Evolutionary conservation across 2,113 vertebrate species (phyloP).

Genomic region (Tragelaphus scriptus): DNA sequence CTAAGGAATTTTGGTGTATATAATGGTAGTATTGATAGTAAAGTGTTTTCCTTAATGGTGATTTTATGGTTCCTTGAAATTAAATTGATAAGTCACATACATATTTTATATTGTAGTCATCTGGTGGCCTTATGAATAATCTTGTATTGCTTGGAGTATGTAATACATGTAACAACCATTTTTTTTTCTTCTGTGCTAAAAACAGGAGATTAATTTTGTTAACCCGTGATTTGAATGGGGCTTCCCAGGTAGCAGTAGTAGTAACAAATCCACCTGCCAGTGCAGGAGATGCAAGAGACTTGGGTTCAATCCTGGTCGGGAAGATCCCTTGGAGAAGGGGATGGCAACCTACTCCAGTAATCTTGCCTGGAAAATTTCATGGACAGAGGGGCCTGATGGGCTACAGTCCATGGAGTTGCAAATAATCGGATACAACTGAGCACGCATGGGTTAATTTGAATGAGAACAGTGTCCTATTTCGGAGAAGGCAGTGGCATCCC

Average conservation of each 20-base stretch:
- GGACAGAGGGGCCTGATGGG: too few species aligned
- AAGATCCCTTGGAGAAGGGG: neutral
- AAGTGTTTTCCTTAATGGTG: neutral
- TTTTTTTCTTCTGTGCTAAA: neutral
- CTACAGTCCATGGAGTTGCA: too few species aligned
- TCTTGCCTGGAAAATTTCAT: too few species aligned
- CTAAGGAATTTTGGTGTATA: neutral
- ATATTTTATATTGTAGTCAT: neutral
- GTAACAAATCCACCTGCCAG: neutral
- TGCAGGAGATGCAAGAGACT: neutral
- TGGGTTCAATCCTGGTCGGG: neutral
- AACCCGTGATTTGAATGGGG: neutral
- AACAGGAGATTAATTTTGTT: slow-evolving; percentile 1
- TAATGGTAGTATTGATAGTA: neutral
- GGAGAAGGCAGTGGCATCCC: too few species aligned
- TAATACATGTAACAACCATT: neutral
- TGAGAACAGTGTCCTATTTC: too few species aligned
- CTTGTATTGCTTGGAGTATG: neutral
- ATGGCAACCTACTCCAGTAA: neutral
- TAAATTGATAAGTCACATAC: neutral
- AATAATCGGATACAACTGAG: too few species aligned
- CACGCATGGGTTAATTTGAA: too few species aligned
- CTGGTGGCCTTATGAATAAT: neutral
- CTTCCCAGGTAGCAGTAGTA: neutral
- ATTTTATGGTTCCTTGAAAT: neutral